Evolutionary conservation across 2,888 invertebrate genomes (phyloP).

Genomic region (Xylota segnis): DNA sequence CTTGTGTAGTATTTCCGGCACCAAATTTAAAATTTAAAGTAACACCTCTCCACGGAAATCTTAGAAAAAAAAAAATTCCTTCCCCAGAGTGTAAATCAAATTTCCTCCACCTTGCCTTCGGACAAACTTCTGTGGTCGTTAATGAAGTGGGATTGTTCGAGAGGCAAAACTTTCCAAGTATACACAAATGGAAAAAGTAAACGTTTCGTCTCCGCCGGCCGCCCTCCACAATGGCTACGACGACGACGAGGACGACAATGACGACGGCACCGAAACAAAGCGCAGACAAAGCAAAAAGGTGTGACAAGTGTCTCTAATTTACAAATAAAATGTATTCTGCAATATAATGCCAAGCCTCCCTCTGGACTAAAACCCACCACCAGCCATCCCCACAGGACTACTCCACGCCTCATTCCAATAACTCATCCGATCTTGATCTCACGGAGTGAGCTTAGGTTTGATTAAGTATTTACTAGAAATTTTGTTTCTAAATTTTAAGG

Average conservation of each 20-base stretch:
- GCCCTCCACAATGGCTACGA: neutral
- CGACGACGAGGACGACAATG: neutral
- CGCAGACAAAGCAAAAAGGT: slow-evolving; percentile 60
- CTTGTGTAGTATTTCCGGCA: neutral
- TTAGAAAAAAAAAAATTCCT: neutral
- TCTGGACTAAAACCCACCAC: neutral
- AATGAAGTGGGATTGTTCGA: slow-evolving; percentile 67
- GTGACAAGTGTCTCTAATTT: slow-evolving; percentile 73
- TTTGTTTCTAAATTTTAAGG: slow-evolving; percentile 14
- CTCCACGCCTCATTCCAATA: neutral
- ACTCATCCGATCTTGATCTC: slow-evolving; percentile 29
- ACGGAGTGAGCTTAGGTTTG: slow-evolving; percentile 5
- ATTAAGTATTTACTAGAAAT: slow-evolving; percentile 37
- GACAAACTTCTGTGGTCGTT: slow-evolving; percentile 66
- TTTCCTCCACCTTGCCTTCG: slow-evolving; percentile 14
- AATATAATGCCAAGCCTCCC: slow-evolving; percentile 38
- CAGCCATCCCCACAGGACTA: slow-evolving; percentile 8
- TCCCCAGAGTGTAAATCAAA: slow-evolving; percentile 64
- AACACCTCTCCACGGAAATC: neutral
- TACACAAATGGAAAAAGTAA: slow-evolving; percentile 30
- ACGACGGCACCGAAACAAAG: slow-evolving; percentile 29
- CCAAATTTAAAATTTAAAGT: slow-evolving; percentile 35
- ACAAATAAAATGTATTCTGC: slow-evolving; percentile 63
- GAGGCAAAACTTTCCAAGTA: slow-evolving; percentile 34
- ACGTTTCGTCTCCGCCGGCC: slow-evolving; percentile 9